Evolutionary conservation across 2,888 invertebrate species (phyloP).

Genomic region (Tipula unca): DNA sequence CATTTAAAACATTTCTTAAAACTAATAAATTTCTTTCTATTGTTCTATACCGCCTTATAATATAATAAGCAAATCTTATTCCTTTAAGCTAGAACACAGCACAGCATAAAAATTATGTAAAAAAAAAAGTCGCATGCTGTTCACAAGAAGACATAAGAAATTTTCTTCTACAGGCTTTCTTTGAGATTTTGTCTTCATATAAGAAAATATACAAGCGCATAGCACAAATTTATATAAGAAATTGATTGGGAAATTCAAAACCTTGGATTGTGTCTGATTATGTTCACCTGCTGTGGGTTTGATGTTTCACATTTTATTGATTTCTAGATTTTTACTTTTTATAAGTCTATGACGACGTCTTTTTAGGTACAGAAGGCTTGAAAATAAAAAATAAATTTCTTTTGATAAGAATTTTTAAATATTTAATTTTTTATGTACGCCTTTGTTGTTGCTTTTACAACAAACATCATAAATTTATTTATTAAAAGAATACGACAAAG

Average conservation of each 20-base stretch:
- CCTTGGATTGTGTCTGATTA: constrained; percentile 17
- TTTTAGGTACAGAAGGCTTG: neutral
- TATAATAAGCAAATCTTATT: neutral
- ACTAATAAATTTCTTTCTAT: neutral
- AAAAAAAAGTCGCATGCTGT: neutral
- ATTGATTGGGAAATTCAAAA: neutral
- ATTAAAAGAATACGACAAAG: neutral
- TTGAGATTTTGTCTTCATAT: neutral
- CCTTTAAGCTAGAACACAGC: neutral
- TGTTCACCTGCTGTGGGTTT: constrained; percentile 18
- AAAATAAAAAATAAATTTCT: neutral
- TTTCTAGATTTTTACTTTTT: neutral
- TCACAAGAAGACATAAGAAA: neutral
- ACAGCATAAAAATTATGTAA: neutral
- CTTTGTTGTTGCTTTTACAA: neutral
- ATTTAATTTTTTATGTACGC: neutral
- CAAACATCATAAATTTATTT: neutral
- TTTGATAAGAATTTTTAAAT: neutral
- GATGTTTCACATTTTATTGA: constrained; percentile 8
- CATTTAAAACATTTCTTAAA: neutral
- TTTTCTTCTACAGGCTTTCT: neutral
- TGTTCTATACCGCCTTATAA: neutral
- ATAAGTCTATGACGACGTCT: neutral
- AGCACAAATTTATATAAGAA: neutral
- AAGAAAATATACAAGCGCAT: neutral